These are phyloP conservation scores for Tiphia femorata DNA, from an alignment of 2,888 invertebrate species.

Conservation along the genomic window DNA sequence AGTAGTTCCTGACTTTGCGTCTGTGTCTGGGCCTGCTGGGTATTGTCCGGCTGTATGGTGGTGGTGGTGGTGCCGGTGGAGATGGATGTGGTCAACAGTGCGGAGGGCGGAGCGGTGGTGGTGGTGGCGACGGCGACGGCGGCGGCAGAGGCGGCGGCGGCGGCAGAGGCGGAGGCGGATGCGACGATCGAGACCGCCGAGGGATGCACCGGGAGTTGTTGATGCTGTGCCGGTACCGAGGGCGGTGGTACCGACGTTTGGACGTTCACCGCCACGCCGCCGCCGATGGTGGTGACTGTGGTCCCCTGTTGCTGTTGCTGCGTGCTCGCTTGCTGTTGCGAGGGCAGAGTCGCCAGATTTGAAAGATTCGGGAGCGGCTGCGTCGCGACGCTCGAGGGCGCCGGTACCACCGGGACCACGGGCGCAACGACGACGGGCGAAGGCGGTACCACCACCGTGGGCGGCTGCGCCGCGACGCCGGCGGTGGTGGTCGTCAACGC, in stretches of 20 bases:
- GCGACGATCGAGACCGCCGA: conserved; percentile 28
- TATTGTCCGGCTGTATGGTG: conserved; percentile 55
- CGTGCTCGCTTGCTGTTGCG: no score
- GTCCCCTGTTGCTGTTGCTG: background rate
- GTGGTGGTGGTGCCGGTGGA: conserved; percentile 38
- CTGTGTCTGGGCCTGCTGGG: conserved; percentile 64
- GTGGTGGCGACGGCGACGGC: conserved; percentile 30
- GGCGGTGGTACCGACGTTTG: conserved; percentile 15
- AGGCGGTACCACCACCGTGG: conserved; percentile 24
- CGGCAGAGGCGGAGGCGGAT: conserved; percentile 23
- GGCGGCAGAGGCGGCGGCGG: conserved; percentile 27
- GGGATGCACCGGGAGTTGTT: conserved; percentile 13
- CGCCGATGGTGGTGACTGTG: background rate
- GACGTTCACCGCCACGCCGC: no score
- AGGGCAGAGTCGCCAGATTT: background rate
- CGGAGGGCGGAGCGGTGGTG: conserved; percentile 29
- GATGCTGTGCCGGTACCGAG: conserved; percentile 18
- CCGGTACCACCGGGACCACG: conserved; percentile 20
- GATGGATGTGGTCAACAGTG: conserved; percentile 26
- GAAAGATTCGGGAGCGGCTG: conserved; percentile 9
- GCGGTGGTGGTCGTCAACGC: conserved; percentile 20
- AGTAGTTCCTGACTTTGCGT: conserved; percentile 67
- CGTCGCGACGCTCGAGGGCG: background rate
- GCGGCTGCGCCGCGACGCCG: conserved; percentile 1
- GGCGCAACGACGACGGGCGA: conserved; percentile 5